Base-by-base conservation (phyloP, 64 coral and sea anemone genomes). In the Pachyseris speciosa region DNA sequence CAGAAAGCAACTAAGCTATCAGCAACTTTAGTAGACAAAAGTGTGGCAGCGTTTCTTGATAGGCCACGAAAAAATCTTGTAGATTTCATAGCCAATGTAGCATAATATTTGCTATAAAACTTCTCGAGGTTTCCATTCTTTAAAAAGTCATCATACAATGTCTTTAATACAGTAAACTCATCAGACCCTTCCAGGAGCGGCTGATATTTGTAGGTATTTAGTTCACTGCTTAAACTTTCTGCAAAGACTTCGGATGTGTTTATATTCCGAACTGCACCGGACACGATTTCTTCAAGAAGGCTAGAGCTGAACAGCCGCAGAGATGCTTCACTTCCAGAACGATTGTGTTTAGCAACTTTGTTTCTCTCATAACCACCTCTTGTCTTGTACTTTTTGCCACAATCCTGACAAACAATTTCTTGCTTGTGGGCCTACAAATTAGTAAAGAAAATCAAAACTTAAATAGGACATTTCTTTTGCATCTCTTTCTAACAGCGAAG, bases 21-120 rank as follows among this genome's bases (percentile, higher is more conserved):
- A 39, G 12, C 72, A 75, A 75, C 72, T 75, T 75, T 75, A 45
- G 72, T 19, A 26, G n/a, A n/a, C n/a, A n/a, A n/a, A n/a, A n/a
- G n/a, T n/a, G n/a, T n/a, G n/a, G n/a, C n/a, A n/a, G n/a, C 41
- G 36, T 75, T 75, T 75, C 72, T 75, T 29, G 72, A 75, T 39
- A 75, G 36, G 6, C 72, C 72, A 40, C 72, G 43, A 29, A 68
- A 75, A 75, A 36, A 75, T 45, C 12, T 75, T 36, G 72, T 75
- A 40, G 72, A 75, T 37, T 75, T 45, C 27, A 39, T 9, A 75
- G 72, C 6, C 12, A 75, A 12, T 39, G 72, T 40, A 40, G 72
- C 32, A 75, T 75, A 75, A 75, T 75, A 75, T 40, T 75, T 45
- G 7, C 41, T 37, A 75, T 75, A 75, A 26, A 75, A 75, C 41